Conservation (phyloP, 2,797 vertebrate genomes). For the Odontamblyopus lacepedii region DNA sequence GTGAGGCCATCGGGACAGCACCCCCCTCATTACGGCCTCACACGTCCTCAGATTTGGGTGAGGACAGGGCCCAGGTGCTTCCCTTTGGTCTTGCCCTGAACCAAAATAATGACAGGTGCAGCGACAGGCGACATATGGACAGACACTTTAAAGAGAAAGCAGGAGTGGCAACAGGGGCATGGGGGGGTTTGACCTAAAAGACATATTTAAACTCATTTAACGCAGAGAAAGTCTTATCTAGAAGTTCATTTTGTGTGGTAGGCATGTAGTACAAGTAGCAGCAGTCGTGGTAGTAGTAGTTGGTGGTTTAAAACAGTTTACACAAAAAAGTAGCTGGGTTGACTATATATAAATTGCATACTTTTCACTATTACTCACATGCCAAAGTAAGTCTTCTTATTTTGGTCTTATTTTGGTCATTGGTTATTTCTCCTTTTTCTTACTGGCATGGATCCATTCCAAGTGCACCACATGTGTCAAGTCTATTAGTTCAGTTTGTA, state of each 20-base stretch:
- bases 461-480: conserved; percentile 14
- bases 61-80: conserved; percentile 19
- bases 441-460: background rate
- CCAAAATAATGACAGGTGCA: conserved; percentile 41
- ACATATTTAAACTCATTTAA: no score
- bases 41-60: background rate
- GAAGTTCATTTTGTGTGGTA: no score
- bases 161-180: background rate
- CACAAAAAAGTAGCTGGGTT: no score
- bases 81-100: conserved; percentile 21
- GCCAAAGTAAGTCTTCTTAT: background rate
- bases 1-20: background rate
- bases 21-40: background rate
- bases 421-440: no score
- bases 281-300: no score
- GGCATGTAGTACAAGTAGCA: no score
- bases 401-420: background rate
- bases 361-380: background rate
- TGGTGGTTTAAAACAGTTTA: no score
- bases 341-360: background rate
- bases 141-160: background rate
- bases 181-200: background rate
- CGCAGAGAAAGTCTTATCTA: no score
- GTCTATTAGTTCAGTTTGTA: conserved; percentile 11
- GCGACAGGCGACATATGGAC: conserved; percentile 20